A percentile compares a stretch with the other conserved stretches of the same genome.
These are phyloP conservation scores for Girardia tigrina DNA, from an alignment of 2,888 invertebrate species.

Conservation along the genomic window DNA sequence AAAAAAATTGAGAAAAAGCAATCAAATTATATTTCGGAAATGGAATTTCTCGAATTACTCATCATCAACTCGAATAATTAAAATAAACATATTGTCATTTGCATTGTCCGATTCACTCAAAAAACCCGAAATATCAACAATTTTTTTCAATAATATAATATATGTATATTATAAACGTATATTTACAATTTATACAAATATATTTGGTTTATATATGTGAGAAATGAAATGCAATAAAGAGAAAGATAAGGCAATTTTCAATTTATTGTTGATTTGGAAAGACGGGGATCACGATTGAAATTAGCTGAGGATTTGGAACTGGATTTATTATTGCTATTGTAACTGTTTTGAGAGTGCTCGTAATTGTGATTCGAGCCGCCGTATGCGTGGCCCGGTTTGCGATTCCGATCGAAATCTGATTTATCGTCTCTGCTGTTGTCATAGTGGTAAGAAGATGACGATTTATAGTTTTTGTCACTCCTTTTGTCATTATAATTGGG, in stretches of 20 bases:
- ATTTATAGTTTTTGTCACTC: background rate
- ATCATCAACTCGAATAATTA: too few species aligned
- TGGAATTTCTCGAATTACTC: too few species aligned
- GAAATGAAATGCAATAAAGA: background rate
- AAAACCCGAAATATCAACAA: too few species aligned
- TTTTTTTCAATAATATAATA: too few species aligned
- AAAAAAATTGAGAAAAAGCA: too few species aligned
- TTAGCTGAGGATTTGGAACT: background rate
- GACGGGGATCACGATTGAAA: background rate
- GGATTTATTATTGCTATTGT: too few species aligned
- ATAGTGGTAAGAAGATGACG: too few species aligned
- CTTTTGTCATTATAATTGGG: background rate
- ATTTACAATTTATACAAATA: background rate
- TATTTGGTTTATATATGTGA: background rate
- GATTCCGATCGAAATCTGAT: background rate
- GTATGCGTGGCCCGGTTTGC: background rate
- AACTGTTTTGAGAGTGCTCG: background rate
- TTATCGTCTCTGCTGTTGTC: background rate
- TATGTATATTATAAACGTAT: too few species aligned
- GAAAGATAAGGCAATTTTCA: background rate
- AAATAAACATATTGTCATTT: too few species aligned
- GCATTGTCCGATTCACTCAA: too few species aligned
- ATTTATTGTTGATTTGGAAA: background rate
- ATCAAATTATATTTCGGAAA: too few species aligned
- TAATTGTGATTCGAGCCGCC: too few species aligned